Evolutionary conservation across 2,797 vertebrate genomes (phyloP), one percentile per base, ranked within the genome.

Genomic region (Rallus crepitans): DNA sequence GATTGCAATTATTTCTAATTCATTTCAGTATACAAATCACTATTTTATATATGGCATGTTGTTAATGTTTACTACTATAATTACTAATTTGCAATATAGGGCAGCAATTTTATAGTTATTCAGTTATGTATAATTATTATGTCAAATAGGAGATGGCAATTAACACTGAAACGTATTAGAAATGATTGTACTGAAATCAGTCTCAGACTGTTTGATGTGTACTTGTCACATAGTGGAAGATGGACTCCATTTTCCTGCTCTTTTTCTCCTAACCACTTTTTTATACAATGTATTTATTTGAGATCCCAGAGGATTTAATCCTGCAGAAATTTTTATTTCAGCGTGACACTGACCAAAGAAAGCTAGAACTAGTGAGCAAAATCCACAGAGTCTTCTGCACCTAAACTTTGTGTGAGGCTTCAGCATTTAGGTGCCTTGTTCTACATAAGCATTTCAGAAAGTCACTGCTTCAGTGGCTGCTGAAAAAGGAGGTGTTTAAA

Each of bases 21-120:
- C 93, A 98, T 97, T 98, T 98, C 87, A 79, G 91, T 97, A 89
- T 95, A 97, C 95, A 97, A 98, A 98, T 98, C 96, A 96, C 92
- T 97, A 94, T 98, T 98, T 98, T 98, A 97, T 97, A 97, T 98
- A 96, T 97, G 97, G 96, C 96, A 96, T 93, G 95, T 97, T 98
- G 97, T 97, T 98, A 97, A 97, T 98, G 97, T 98, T 98, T 98
- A 97, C 97, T 97, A 93, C 96, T 95, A 56, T 98, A 98, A 98
- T 98, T 98, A 96, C 96, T 97, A 98, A 98, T 98, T 97, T 98
- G 97, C 97, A 97, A 94, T 98, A 98, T 97, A 98, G 98, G 97
- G 96, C 97, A 98, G 96, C 86, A 92, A 96, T 98, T 98, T 98
- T 98, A 97, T 97, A 98, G 97, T 97, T 98, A 97, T 92, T 97